phyloP scores from a whole-genome alignment of 1,140 invertebrate species.

The Brachionus plicatilis region DNA sequence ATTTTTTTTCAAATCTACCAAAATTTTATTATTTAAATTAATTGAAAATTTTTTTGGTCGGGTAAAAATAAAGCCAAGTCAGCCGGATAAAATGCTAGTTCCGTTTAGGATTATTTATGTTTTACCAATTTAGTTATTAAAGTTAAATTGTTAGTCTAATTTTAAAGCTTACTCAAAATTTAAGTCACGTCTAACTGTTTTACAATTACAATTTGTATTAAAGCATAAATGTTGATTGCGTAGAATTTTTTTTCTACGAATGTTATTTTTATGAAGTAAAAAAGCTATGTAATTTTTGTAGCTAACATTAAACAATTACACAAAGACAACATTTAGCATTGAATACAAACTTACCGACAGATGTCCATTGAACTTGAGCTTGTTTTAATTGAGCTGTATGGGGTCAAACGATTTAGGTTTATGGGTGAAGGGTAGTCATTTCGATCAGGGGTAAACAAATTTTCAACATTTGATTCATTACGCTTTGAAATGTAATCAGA shows the following conservation, averaged over 20 bases:
- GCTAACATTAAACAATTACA: background rate
- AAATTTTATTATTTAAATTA: no score
- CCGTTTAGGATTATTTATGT: background rate
- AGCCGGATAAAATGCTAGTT: background rate
- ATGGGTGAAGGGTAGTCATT: conserved; percentile 13
- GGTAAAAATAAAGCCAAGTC: no score
- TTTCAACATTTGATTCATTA: conserved; percentile 29
- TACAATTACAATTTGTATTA: conserved; percentile 14
- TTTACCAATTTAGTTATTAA: background rate
- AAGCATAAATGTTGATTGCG: background rate
- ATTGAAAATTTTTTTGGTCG: no score
- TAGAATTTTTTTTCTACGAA: background rate
- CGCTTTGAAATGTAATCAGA: background rate
- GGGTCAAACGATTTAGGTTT: background rate
- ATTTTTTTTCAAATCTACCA: no score
- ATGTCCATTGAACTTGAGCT: conserved; percentile 40
- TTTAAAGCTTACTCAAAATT: conserved; percentile 15
- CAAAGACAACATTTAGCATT: background rate
- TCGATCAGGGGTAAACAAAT: conserved; percentile 21
- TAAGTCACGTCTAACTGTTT: background rate
- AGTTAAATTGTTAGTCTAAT: background rate
- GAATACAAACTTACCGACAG: conserved; percentile 20
- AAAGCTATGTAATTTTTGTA: conserved; percentile 29
- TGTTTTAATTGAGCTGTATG: conserved; percentile 35
- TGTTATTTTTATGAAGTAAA: conserved; percentile 23